These are phyloP conservation scores for Parotocinclus haroldoi DNA, from an alignment of 2,797 vertebrate genomes.

Conservation along the genomic window DNA sequence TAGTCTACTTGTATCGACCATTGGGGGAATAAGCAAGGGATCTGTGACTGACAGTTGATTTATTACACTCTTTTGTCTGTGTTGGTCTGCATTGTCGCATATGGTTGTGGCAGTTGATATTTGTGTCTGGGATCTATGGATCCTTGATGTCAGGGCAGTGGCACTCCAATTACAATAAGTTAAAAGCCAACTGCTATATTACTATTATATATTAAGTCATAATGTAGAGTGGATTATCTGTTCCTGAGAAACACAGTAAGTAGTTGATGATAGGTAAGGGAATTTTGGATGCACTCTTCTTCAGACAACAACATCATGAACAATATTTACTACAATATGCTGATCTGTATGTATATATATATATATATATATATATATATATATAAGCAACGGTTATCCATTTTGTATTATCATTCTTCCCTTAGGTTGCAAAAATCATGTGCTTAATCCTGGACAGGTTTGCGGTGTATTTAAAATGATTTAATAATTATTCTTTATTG, in stretches of 20 bases:
- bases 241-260: background rate
- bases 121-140: constrained; percentile 47
- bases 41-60: constrained; percentile 47
- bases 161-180: constrained; percentile 48
- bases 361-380: no score
- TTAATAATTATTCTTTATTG: no score
- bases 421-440: no score
- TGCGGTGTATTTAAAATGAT: no score
- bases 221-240: background rate
- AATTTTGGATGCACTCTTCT: background rate
- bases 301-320: background rate
- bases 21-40: constrained; percentile 33
- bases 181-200: constrained; percentile 34
- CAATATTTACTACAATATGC: background rate
- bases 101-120: constrained; percentile 47
- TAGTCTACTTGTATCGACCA: constrained; percentile 42
- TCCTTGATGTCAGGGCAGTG: constrained; percentile 40
- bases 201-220: constrained; percentile 29
- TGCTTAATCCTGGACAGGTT: no score
- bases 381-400: no score
- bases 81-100: constrained; percentile 46
- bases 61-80: constrained; percentile 51
- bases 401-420: no score
- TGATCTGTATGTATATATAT: no score
- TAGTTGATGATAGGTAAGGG: background rate